Percentiles rank a stretch among this genome's conserved stretches.
phyloP scores from a whole-genome alignment of 1,140 invertebrate species.

The Pogonomyrmex californicus region DNA sequence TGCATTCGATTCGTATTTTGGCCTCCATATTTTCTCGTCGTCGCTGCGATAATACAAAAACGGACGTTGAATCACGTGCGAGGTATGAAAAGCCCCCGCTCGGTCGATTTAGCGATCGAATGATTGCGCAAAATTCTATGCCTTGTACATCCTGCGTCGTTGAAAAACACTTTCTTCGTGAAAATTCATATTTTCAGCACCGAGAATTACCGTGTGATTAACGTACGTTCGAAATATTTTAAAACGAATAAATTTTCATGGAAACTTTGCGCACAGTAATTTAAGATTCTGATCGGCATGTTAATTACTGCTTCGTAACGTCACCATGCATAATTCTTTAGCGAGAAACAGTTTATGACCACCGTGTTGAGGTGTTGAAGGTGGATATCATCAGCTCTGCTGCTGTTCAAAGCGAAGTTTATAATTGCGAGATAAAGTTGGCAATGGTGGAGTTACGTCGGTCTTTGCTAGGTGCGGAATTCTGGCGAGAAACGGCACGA shows the following conservation, averaged over 20 bases:
- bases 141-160: background rate
- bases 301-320: constrained; percentile 27
- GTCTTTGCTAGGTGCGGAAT: constrained; percentile 31
- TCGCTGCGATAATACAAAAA: constrained; percentile 64
- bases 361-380: constrained; percentile 16
- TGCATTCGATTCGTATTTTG: constrained; percentile 64
- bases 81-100: background rate
- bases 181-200: constrained; percentile 9
- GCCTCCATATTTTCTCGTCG: background rate
- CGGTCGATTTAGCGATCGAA: background rate
- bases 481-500: constrained; percentile 33
- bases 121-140: constrained; percentile 18
- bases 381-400: background rate
- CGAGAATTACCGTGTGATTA: background rate
- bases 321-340: constrained; percentile 22
- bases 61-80: constrained; percentile 51
- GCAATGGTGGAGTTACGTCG: constrained; percentile 33
- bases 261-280: constrained; percentile 5
- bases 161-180: background rate
- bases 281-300: background rate
- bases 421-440: constrained; percentile 57
- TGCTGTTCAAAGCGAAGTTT: constrained; percentile 41
- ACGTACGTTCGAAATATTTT: background rate
- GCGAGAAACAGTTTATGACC: constrained; percentile 15
- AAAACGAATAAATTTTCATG: background rate